Evolutionary conservation across 1,140 invertebrate species (phyloP).

Genomic region (Propsilocerus akamusi): DNA sequence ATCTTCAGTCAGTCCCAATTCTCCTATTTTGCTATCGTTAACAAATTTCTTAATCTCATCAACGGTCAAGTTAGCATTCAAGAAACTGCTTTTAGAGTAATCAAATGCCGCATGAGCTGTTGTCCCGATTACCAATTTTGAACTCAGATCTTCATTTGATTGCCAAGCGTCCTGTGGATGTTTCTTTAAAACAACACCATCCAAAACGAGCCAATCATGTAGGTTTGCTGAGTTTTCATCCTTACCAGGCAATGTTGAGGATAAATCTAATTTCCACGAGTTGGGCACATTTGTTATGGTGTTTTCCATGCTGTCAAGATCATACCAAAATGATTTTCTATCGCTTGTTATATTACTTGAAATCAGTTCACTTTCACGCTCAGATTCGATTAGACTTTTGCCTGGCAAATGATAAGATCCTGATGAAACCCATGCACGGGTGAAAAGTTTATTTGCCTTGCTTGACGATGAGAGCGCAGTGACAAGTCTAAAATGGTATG

Average conservation of each 20-base stretch:
- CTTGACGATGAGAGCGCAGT: conserved; percentile 40
- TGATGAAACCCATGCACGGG: conserved; percentile 52
- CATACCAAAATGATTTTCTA: conserved; percentile 12
- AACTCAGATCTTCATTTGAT: conserved; percentile 24
- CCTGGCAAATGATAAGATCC: conserved; percentile 47
- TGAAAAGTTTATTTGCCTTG: conserved; percentile 38
- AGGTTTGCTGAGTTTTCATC: conserved; percentile 32
- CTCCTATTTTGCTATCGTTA: conserved; percentile 39
- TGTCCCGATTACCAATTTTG: conserved; percentile 46
- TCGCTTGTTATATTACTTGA: no score
- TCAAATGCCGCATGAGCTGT: conserved; percentile 38
- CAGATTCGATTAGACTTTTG: conserved; percentile 34
- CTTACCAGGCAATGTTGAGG: conserved; percentile 34
- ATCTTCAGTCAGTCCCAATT: conserved; percentile 34
- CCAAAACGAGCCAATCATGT: conserved; percentile 56
- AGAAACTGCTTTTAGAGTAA: neutral
- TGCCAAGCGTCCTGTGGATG: conserved; percentile 38
- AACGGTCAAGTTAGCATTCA: conserved; percentile 31
- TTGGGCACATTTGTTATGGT: conserved; percentile 25
- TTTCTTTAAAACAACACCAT: conserved; percentile 42
- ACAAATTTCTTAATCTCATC: conserved; percentile 39
- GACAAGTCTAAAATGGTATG: no score
- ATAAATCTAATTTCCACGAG: conserved; percentile 37
- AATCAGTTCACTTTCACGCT: conserved; percentile 29
- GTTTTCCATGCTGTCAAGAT: conserved; percentile 6